Percentiles rank a stretch among this genome's conserved stretches.
Evolutionary conservation across 1,140 invertebrate species (phyloP).

Genomic region (Tribolium castaneum): DNA sequence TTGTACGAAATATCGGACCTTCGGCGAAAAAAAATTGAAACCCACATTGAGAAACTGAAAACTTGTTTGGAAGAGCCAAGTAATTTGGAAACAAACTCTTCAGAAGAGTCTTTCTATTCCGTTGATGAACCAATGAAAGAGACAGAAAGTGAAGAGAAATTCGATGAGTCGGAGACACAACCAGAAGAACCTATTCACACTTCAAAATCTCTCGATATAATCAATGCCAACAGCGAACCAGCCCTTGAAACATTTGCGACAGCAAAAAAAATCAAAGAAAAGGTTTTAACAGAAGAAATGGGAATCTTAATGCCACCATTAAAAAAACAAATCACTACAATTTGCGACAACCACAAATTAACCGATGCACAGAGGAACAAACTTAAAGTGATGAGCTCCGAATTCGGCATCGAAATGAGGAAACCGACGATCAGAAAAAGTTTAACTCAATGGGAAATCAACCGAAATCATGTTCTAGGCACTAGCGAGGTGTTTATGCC

Average conservation of each 20-base stretch:
- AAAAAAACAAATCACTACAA: constrained; percentile 4
- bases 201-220: constrained; percentile 49
- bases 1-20: constrained; percentile 50
- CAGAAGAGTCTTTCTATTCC: constrained; percentile 53
- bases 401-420: constrained; percentile 56
- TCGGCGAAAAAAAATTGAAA: constrained; percentile 50
- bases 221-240: constrained; percentile 51
- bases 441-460: constrained; percentile 50
- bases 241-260: constrained; percentile 54
- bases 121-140: constrained; percentile 24
- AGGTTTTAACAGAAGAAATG: constrained; percentile 56
- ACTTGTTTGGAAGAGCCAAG: constrained; percentile 8
- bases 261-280: constrained; percentile 55
- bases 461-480: constrained; percentile 55
- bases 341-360: constrained; percentile 38
- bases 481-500: constrained; percentile 46
- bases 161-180: background rate
- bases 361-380: constrained; percentile 63
- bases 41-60: constrained; percentile 45
- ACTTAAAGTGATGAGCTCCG: constrained; percentile 60
- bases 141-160: constrained; percentile 20
- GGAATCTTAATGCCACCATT: constrained; percentile 38
- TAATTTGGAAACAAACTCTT: constrained; percentile 41
- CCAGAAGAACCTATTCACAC: constrained; percentile 19
- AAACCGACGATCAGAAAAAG: constrained; percentile 40